These are phyloP conservation scores for Phalacrocorax brasilianus DNA, from an alignment of 2,113 vertebrate genomes.

Conservation along the genomic window DNA sequence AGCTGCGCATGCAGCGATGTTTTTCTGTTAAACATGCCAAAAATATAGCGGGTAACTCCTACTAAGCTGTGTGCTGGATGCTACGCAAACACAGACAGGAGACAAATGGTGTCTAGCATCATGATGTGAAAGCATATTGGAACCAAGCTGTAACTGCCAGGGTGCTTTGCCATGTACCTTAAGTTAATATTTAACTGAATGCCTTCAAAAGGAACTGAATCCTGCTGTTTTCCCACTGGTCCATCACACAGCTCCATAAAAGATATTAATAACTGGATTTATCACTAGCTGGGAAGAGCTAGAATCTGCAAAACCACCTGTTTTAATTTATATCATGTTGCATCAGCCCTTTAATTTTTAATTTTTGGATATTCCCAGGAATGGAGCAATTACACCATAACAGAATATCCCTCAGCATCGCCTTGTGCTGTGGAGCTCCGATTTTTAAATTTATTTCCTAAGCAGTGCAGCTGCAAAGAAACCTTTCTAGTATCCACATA, in stretches of 20 bases:
- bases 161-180: background rate
- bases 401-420: background rate
- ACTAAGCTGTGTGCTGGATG: background rate
- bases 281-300: background rate
- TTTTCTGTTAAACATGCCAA: background rate
- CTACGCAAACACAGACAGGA: background rate
- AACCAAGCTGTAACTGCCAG: background rate
- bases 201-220: background rate
- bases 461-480: background rate
- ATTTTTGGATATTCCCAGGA: background rate
- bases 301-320: background rate
- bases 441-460: background rate
- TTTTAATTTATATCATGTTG: background rate
- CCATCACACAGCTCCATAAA: background rate
- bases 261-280: background rate
- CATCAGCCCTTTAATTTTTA: background rate
- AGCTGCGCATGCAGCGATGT: background rate
- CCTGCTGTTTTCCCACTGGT: background rate
- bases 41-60: background rate
- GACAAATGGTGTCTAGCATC: background rate
- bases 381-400: background rate
- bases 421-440: background rate
- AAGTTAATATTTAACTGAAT: background rate
- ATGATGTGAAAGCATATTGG: fast-evolving
- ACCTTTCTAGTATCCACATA: background rate